phyloP scores from a whole-genome alignment of 2,113 vertebrate species.

The Mus spicilegus region DNA sequence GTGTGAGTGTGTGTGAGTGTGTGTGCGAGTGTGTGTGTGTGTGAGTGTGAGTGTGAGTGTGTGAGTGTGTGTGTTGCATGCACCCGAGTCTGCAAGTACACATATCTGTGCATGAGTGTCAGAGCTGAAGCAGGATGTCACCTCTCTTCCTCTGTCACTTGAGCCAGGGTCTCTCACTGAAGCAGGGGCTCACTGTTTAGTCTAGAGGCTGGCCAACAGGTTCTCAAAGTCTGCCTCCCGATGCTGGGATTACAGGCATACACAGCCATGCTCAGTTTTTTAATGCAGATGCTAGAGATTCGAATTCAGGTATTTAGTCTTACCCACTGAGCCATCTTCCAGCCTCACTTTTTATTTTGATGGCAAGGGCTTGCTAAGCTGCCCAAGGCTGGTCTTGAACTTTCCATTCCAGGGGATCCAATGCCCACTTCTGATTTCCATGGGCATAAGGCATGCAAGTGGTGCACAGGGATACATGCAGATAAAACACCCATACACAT shows the following conservation, averaged over 20 bases:
- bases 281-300: background rate
- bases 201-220: too few relatives aligned
- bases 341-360: background rate
- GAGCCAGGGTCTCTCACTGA: background rate
- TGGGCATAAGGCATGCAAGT: background rate
- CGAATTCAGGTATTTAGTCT: background rate
- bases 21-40: background rate
- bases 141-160: background rate
- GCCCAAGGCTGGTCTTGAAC: background rate
- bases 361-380: background rate
- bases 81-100: background rate
- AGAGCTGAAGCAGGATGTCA: background rate
- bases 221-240: background rate
- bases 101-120: background rate
- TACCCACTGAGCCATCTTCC: background rate
- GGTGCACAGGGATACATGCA: background rate
- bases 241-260: background rate
- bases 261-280: background rate
- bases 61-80: too few relatives aligned
- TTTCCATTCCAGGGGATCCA: background rate
- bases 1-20: background rate
- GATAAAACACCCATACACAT: background rate
- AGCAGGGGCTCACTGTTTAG: background rate
- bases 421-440: background rate
- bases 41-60: background rate